Conservation (phyloP, 2,797 vertebrate genomes). For the Tympanoctomys barrerae region DNA sequence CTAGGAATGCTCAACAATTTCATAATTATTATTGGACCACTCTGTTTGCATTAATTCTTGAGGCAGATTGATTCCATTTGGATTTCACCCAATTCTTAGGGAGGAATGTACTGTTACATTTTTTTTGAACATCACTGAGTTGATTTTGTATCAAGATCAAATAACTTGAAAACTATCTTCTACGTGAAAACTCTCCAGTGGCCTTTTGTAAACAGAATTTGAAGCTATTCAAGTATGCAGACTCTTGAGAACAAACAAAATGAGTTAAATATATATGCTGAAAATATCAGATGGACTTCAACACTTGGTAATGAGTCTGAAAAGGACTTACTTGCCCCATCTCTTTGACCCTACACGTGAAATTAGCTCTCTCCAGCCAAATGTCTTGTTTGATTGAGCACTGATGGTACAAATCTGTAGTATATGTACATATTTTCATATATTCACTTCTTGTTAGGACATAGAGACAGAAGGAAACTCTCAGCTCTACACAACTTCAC, state of each 20-base stretch:
- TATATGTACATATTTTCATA: slow-evolving; percentile 40
- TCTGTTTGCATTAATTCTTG: slow-evolving; percentile 67
- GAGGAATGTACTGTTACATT: slow-evolving; percentile 8
- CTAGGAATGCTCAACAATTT: slow-evolving; percentile 53
- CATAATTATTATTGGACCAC: slow-evolving; percentile 51
- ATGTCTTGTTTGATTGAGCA: slow-evolving; percentile 31
- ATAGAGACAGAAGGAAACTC: slow-evolving; percentile 50
- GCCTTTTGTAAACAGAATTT: slow-evolving; percentile 60
- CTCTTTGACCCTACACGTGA: slow-evolving; percentile 1
- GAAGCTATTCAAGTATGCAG: not conserved
- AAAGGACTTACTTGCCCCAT: not conserved
- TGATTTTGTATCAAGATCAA: slow-evolving; percentile 59
- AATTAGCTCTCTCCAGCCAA: slow-evolving; percentile 45
- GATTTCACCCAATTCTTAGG: slow-evolving; percentile 44
- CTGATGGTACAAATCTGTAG: not conserved
- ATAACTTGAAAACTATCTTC: slow-evolving; percentile 39
- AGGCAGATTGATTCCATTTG: slow-evolving; percentile 58
- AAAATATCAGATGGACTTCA: slow-evolving; percentile 39
- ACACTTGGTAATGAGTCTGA: slow-evolving; percentile 40
- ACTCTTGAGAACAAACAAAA: slow-evolving; percentile 67
- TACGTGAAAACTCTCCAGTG: slow-evolving; percentile 11
- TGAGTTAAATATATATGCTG: not conserved
- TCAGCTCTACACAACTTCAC: not conserved
- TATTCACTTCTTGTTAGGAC: not conserved
- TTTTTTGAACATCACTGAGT: slow-evolving; percentile 39